phyloP scores from a whole-genome alignment of 1,140 invertebrate species.

The Temnothorax nylanderi region DNA sequence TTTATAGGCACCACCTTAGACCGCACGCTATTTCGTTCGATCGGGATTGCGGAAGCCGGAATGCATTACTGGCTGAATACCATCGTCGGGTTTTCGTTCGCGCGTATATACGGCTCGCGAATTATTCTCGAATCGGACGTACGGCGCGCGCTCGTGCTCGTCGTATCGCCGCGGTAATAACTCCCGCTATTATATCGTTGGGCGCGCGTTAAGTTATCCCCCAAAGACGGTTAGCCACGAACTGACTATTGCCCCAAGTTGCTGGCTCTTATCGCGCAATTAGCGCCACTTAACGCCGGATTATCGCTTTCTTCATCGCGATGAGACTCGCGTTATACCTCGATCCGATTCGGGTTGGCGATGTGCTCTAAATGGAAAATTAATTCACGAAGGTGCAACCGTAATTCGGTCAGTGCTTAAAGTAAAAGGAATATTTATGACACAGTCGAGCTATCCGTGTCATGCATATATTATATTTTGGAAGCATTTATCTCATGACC shows the following conservation, averaged over 20 bases:
- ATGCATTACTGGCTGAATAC: conserved; percentile 70
- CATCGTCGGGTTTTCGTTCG: conserved; percentile 29
- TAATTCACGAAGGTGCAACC: not conserved
- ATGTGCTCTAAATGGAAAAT: not conserved
- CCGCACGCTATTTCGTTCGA: conserved; percentile 68
- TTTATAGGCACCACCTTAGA: conserved; percentile 70
- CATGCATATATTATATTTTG: not conserved
- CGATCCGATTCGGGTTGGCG: not conserved
- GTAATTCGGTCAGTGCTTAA: not conserved
- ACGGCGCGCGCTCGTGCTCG: not conserved
- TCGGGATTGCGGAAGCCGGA: conserved; percentile 68
- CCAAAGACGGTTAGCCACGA: conserved; percentile 24
- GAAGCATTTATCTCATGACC: conserved; percentile 20
- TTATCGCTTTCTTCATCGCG: conserved; percentile 21
- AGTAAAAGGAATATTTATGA: not conserved
- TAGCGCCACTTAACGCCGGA: conserved; percentile 16
- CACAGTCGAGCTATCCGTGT: not conserved
- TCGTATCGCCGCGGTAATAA: conserved; percentile 14
- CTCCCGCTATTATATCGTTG: conserved; percentile 40
- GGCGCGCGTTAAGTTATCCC: conserved; percentile 17
- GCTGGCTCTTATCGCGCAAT: conserved; percentile 32
- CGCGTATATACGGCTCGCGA: not conserved
- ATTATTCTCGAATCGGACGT: conserved; percentile 49
- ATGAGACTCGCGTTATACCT: not conserved
- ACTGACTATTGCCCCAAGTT: not conserved